Evolutionary conservation across 2,888 invertebrate genomes (phyloP).

Genomic region (Bombylius discolor): DNA sequence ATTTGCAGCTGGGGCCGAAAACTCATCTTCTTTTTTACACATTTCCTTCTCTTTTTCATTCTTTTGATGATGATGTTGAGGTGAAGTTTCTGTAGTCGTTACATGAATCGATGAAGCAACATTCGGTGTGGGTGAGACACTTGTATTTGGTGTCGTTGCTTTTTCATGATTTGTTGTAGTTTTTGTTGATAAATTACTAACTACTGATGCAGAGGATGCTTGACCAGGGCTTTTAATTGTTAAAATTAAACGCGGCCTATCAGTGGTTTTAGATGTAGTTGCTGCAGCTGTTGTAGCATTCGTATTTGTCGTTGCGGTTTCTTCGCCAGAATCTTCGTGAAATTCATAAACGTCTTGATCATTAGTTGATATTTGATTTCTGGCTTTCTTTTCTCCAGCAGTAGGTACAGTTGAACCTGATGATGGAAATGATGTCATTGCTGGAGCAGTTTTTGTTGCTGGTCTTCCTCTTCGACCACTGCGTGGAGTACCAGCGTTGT

Average conservation of each 20-base stretch:
- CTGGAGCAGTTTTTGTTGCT: constrained; percentile 21
- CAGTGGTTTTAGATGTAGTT: constrained; percentile 38
- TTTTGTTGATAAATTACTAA: constrained; percentile 5
- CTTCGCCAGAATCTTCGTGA: constrained; percentile 78
- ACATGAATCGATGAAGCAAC: constrained; percentile 9
- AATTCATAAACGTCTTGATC: constrained; percentile 77
- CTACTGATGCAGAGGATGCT: constrained; percentile 15
- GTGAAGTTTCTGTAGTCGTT: constrained; percentile 1
- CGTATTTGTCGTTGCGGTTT: constrained; percentile 36
- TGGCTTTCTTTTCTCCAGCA: constrained; percentile 36
- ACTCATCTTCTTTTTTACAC: constrained; percentile 36
- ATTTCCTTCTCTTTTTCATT: constrained; percentile 33
- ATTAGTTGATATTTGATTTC: constrained; percentile 18
- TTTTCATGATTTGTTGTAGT: constrained; percentile 16
- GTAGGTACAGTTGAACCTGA: constrained; percentile 15
- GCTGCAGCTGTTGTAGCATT: constrained; percentile 37
- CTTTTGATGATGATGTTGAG: constrained; percentile 4
- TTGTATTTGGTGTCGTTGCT: constrained; percentile 4
- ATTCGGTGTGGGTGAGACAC: constrained; percentile 22
- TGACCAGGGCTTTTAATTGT: constrained; percentile 60
- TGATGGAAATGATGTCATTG: too few species aligned
- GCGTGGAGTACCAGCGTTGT: not conserved
- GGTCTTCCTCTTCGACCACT: constrained; percentile 37
- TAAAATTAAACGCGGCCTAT: constrained; percentile 60
- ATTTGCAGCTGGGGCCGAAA: constrained; percentile 35